Evolutionary conservation across 1,140 invertebrate species (phyloP).

Genomic region (Rhopalosiphum maidis): DNA sequence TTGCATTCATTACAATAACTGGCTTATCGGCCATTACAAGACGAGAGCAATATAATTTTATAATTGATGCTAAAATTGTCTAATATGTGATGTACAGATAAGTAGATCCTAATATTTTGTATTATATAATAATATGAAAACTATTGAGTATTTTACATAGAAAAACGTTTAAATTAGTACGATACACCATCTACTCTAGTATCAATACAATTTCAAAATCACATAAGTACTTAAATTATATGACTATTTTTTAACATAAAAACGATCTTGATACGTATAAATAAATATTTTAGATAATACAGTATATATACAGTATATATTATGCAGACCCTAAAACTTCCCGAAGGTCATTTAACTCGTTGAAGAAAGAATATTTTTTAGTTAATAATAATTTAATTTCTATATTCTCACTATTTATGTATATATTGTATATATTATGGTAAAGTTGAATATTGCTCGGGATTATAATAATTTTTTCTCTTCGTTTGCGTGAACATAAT

Average conservation of each 20-base stretch:
- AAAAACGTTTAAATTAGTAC: neutral
- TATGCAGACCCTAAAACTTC: neutral
- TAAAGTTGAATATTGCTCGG: neutral
- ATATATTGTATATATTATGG: neutral
- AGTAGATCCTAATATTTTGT: neutral
- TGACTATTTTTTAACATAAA: neutral
- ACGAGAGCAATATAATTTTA: neutral
- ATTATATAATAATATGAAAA: neutral
- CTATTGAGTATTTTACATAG: neutral
- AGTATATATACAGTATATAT: neutral
- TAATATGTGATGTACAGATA: neutral
- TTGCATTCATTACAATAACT: neutral
- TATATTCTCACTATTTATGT: neutral
- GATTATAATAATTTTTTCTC: neutral
- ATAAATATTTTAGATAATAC: neutral
- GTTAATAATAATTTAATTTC: neutral
- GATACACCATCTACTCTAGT: neutral
- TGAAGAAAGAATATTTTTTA: neutral
- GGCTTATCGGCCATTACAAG: neutral
- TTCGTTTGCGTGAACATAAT: neutral
- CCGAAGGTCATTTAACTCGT: constrained; percentile 1
- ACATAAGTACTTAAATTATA: neutral
- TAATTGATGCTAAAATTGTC: neutral
- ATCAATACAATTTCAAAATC: neutral
- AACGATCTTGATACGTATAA: neutral